Base-by-base conservation (phyloP, 2,113 vertebrate genomes). In the Hypomesus transpacificus region DNA sequence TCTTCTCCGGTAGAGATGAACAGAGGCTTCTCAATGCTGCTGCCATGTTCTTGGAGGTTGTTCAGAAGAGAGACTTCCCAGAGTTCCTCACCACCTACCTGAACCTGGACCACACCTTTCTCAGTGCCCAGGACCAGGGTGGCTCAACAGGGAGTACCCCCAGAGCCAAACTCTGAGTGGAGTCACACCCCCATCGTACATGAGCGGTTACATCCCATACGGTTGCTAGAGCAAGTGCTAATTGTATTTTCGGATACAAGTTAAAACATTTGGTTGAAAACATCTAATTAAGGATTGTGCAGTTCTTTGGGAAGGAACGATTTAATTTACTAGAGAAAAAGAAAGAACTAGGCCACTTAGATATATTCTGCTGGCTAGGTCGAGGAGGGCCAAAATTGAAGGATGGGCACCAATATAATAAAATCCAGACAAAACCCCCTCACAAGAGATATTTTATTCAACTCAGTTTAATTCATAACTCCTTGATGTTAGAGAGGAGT, bases 31-130 rank as follows among this genome's bases (percentile, higher is more conserved):
- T 79, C 46, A 61, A 82, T 8, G 78, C 85, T 68, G 75, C 78
- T 16, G 71, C 86, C 80, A 90, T 71, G 71, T 87, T 94, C 79
- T 86, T 89, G 53, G 87, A 93, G 86, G 84, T 88, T 39, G 88
- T 91, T 26, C 75, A 83, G 24, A 89, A 89, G 77, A 86, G 85
- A 66, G 75, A 92, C 26, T 92, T 93, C 74, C 91, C 87, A 73
- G 91, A 91, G 84, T 92, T 94, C 86, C 83, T 92, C 82, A 92
- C 85, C 13, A 80, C 85, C 21, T 91, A 90, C 80, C 66, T 93
- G 52, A 88, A 88, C 67, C 78, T 88, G 81, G 89, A 95, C 64
- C 86, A 92, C 59, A 88, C 72, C 28, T 91, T 91, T 65, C 82
- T 93, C 70, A 87, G 76, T 71, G 84, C 81, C 34, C 80, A 84